A percentile compares a stretch with the other conserved stretches of the same genome.
Conservation (phyloP, 2,797 vertebrate species). For the Coreius guichenoti region DNA sequence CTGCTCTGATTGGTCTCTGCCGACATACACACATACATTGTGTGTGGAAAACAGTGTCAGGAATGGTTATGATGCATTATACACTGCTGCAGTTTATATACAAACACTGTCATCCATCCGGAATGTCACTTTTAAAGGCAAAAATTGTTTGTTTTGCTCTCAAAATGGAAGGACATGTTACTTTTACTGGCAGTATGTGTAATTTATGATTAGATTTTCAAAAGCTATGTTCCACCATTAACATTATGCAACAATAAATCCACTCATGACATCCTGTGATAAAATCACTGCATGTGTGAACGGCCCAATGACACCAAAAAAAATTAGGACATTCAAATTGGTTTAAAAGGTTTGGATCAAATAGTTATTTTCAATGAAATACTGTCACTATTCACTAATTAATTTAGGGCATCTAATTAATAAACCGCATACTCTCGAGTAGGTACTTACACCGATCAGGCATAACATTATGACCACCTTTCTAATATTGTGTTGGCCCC, state of each 20-base stretch:
- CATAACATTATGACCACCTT: no score
- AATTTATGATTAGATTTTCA: background rate
- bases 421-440: no score
- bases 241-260: background rate
- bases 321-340: no score
- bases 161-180: background rate
- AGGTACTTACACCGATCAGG: no score
- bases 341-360: background rate
- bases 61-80: background rate
- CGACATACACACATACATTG: background rate
- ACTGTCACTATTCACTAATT: background rate
- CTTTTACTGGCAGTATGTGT: background rate
- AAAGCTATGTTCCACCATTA: background rate
- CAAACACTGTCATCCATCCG: background rate
- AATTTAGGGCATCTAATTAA: background rate
- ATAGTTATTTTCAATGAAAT: background rate
- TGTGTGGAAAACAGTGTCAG: background rate
- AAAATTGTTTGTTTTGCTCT: background rate
- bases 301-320: background rate
- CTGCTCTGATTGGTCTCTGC: background rate
- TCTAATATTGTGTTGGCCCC: no score
- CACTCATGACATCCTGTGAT: background rate
- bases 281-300: background rate
- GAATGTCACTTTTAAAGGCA: background rate
- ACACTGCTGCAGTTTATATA: constrained; percentile 8